Evolutionary conservation across 2,113 vertebrate species (phyloP).

Genomic region (Rafetus swinhoei): DNA sequence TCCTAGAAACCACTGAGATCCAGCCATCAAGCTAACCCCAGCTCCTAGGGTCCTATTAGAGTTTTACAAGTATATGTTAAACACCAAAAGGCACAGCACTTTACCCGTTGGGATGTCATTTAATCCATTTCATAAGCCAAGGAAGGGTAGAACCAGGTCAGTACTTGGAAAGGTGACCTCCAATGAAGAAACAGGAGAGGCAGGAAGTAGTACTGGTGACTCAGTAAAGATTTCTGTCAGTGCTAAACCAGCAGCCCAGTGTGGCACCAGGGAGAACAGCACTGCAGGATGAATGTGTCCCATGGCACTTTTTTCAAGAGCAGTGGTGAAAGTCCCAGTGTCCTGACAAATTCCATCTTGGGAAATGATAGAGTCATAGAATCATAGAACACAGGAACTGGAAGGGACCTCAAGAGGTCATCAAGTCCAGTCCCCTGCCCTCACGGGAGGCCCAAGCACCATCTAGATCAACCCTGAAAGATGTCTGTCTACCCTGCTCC

Average conservation of each 20-base stretch:
- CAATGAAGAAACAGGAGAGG: not conserved
- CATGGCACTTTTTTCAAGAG: not conserved
- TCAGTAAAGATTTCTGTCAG: not conserved
- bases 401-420: too few relatives aligned
- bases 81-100: not conserved
- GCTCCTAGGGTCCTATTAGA: not conserved
- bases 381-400: too few relatives aligned
- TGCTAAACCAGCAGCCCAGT: not conserved
- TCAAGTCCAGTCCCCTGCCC: too few relatives aligned
- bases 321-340: not conserved
- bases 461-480: too few relatives aligned
- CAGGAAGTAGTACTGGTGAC: not conserved
- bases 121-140: not conserved
- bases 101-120: not conserved
- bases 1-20: not conserved
- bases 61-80: not conserved
- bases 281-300: not conserved
- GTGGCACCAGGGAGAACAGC: not conserved
- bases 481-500: too few relatives aligned
- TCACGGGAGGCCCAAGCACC: too few relatives aligned
- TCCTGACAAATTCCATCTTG: not conserved
- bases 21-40: not conserved
- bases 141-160: not conserved
- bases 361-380: not conserved
- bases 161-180: not conserved